Conservation (phyloP, 1,140 invertebrate genomes). For the Lordiphosa collinella region DNA sequence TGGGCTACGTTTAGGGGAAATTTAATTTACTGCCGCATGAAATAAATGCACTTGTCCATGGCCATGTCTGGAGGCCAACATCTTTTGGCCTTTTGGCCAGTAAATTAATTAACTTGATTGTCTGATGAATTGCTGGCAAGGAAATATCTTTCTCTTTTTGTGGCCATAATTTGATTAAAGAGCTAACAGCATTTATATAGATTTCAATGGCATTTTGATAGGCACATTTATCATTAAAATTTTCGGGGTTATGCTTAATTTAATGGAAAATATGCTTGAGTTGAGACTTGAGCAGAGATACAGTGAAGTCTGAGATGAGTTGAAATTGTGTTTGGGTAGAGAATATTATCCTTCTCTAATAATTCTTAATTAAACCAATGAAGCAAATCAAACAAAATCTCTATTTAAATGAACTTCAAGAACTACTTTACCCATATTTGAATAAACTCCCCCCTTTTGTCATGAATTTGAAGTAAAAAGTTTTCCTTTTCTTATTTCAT, state of each 20-base stretch:
- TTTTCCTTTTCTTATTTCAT: background rate
- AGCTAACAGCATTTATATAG: constrained; percentile 26
- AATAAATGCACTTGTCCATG: constrained; percentile 5
- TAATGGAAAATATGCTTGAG: constrained; percentile 23
- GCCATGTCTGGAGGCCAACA: constrained; percentile 26
- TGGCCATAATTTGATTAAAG: constrained; percentile 63
- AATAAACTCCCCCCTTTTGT: constrained; percentile 9
- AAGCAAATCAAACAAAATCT: too few species aligned
- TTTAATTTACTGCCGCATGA: constrained; percentile 57
- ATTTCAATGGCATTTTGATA: constrained; percentile 39
- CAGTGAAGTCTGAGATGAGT: background rate
- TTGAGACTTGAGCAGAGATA: constrained; percentile 25
- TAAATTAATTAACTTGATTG: constrained; percentile 75
- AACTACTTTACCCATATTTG: constrained; percentile 17
- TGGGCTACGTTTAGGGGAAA: constrained; percentile 28
- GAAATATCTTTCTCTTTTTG: constrained; percentile 6
- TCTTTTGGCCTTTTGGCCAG: constrained; percentile 28
- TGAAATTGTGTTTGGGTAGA: too few species aligned
- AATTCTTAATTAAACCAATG: too few species aligned
- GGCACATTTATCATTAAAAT: constrained; percentile 27
- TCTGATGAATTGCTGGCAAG: constrained; percentile 14
- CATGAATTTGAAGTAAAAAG: constrained; percentile 31
- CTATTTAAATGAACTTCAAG: background rate
- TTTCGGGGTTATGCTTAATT: constrained; percentile 21
- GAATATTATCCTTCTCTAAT: too few species aligned